A percentile compares a stretch with the other conserved stretches of the same genome.
Evolutionary conservation across 2,888 invertebrate species (phyloP).

Genomic region (Xestoiulus laeticollis): DNA sequence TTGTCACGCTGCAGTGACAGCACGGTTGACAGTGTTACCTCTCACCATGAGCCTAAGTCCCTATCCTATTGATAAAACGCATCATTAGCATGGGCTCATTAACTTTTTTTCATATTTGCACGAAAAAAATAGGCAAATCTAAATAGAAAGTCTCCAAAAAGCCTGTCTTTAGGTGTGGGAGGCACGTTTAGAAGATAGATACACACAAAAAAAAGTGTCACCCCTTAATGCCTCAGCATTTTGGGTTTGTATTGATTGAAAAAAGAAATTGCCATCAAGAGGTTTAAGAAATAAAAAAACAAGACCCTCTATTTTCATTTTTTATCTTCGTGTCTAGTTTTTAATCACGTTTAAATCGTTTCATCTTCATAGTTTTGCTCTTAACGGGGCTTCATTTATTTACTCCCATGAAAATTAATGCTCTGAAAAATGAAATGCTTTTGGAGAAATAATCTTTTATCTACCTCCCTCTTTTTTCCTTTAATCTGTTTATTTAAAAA

Average conservation of each 20-base stretch:
- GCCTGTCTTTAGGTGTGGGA: constrained; percentile 13
- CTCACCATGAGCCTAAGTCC: neutral
- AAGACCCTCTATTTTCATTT: constrained; percentile 43
- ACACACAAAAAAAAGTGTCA: constrained; percentile 39
- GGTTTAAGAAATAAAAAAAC: constrained; percentile 45
- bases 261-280: constrained; percentile 47
- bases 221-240: constrained; percentile 40
- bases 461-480: neutral
- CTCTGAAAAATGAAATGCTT: constrained; percentile 43
- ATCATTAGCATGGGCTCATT: constrained; percentile 53
- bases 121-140: constrained; percentile 45
- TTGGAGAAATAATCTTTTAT: constrained; percentile 32
- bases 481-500: constrained; percentile 47
- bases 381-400: constrained; percentile 45
- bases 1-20: constrained; percentile 51
- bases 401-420: constrained; percentile 47
- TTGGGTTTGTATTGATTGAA: constrained; percentile 46
- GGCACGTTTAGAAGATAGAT: constrained; percentile 13
- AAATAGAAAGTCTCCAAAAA: constrained; percentile 44
- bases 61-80: constrained; percentile 20
- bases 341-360: constrained; percentile 50
- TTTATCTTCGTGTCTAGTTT: constrained; percentile 45
- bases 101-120: constrained; percentile 49
- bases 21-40: constrained; percentile 48
- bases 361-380: constrained; percentile 44